Conservation (phyloP, 1,140 invertebrate species). For the Phthorimaea operculella region DNA sequence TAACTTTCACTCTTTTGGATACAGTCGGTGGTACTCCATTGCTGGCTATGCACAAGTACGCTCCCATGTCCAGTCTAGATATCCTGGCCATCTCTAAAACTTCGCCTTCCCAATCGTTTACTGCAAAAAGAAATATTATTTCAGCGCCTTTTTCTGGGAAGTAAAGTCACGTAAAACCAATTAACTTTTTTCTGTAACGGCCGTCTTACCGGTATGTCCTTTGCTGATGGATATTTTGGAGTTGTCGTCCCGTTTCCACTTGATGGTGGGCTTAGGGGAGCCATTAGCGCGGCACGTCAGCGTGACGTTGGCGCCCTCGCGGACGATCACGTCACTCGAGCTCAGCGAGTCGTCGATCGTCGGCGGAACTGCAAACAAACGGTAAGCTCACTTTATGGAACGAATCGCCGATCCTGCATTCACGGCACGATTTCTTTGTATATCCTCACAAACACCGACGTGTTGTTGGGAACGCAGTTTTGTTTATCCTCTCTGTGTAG, state of each 20-base stretch:
- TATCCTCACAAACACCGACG: not conserved
- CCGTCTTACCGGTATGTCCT: slow-evolving; percentile 76
- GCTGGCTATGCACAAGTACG: slow-evolving; percentile 88
- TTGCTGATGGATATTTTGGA: slow-evolving; percentile 86
- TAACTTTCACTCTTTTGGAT: slow-evolving; percentile 92
- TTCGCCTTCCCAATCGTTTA: slow-evolving; percentile 85
- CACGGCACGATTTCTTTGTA: not conserved
- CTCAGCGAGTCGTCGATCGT: slow-evolving; percentile 91
- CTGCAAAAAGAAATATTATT: slow-evolving; percentile 54
- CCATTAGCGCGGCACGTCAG: slow-evolving; percentile 89
- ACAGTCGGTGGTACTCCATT: slow-evolving; percentile 83
- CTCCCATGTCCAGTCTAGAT: slow-evolving; percentile 89
- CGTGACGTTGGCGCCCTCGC: slow-evolving; percentile 90
- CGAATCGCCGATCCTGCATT: not conserved
- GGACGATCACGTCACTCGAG: slow-evolving; percentile 90
- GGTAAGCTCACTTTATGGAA: slow-evolving; percentile 5
- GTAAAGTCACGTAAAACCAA: not conserved
- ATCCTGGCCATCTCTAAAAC: slow-evolving; percentile 86
- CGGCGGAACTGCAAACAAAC: slow-evolving; percentile 80
- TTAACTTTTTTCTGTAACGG: not conserved
- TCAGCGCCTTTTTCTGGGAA: too few relatives aligned
- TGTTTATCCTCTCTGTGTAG: too few relatives aligned
- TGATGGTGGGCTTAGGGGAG: slow-evolving; percentile 86
- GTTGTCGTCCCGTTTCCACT: slow-evolving; percentile 91
- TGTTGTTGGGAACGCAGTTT: too few relatives aligned